phyloP scores from a whole-genome alignment of 2,113 vertebrate genomes.

The Corythoichthys intestinalis region DNA sequence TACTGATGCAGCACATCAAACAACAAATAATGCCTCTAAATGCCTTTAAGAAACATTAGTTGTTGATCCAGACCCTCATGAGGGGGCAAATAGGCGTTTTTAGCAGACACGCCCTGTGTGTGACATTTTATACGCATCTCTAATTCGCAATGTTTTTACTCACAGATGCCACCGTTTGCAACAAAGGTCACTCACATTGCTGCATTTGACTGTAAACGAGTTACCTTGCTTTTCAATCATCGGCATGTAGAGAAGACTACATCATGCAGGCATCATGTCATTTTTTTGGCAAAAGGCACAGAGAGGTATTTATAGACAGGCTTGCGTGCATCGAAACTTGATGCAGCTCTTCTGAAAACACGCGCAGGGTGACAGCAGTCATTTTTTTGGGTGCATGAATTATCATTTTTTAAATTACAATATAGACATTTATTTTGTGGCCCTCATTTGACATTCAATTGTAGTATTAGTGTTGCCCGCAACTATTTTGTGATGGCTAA shows the following conservation, averaged over 20 bases:
- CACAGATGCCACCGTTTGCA: slow-evolving; percentile 2
- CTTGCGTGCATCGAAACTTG: no score
- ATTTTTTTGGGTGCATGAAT: no score
- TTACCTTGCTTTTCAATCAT: slow-evolving; percentile 8
- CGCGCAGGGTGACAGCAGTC: no score
- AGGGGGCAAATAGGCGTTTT: not conserved
- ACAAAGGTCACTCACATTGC: slow-evolving; percentile 17
- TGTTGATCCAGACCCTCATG: not conserved
- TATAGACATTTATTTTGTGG: no score
- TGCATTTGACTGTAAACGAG: slow-evolving; percentile 4
- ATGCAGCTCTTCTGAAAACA: no score
- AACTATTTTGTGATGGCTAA: no score
- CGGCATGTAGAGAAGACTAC: slow-evolving; percentile 7
- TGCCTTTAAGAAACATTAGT: not conserved
- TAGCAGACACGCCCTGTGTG: slow-evolving; percentile 4
- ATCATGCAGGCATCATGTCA: no score
- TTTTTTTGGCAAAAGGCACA: no score
- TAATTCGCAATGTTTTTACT: slow-evolving; percentile 1
- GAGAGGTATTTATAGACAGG: no score
- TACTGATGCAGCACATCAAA: not conserved
- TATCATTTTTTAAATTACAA: no score
- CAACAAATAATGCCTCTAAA: not conserved
- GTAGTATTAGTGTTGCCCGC: no score
- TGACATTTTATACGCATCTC: slow-evolving; percentile 3
- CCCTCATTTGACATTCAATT: no score